Evolutionary conservation across 2,797 vertebrate species (phyloP), one percentile per base, ranked within the genome.

Genomic region (Acridotheres tristis): DNA sequence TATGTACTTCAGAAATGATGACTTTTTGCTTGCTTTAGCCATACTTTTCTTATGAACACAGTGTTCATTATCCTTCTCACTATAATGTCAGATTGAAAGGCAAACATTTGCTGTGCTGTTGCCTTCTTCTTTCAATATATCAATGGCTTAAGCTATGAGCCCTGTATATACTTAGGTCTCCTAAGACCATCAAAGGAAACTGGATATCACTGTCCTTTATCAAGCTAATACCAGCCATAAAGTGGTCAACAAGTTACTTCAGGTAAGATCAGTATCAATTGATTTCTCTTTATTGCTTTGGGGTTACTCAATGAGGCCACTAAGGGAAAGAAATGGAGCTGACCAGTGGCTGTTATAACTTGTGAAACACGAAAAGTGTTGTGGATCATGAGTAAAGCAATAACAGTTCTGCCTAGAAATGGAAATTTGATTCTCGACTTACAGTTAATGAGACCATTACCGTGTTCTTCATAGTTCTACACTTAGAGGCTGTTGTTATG

Each of bases 81-180:
- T 58, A 5, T 86, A 97, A 94, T 93, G 92, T 95, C 91, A 94
- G 77, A 77, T 71, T 88, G 85, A 85, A 97, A 97, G 79, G 72
- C 78, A 97, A 97, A 97, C 55, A 94, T 77, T 85, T 78, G n/a
- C 73, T 78, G 11, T 42, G 14, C 51, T 85, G 50, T 78, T 81
- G 93, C 80, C 40, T 55, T 74, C 76, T 54, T 93, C 36, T 95
- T 77, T 95, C 73, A 89, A 77, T 85, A 94, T 61, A 95, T 78
- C 63, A 92, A 65, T 85, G 48, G 61, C 47, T 94, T 89, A 92
- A 85, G 79, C 61, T 87, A 30, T 79, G 88, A 96, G 90, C 63
- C 68, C 36, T 82, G 11, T 90, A 67, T 91, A 92, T 85, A 42
- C 51, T 67, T 92, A 76, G 63, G 32, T 21, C 13, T 94, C 23